These are phyloP conservation scores for Drosophila bocqueti DNA, from an alignment of 1,140 invertebrate genomes.

Conservation along the genomic window DNA sequence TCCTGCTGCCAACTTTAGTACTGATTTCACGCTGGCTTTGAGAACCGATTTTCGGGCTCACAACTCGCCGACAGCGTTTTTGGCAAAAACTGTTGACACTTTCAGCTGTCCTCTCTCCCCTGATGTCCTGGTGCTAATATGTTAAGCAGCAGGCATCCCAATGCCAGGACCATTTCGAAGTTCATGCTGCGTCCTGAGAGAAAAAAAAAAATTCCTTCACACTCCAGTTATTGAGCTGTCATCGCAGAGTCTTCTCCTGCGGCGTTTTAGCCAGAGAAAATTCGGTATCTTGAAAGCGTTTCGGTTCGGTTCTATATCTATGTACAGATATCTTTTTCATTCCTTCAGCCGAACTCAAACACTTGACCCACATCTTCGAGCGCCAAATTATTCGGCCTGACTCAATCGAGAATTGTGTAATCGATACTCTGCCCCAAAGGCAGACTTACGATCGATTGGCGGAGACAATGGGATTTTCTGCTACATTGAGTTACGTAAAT, in stretches of 20 bases:
- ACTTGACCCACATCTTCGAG: conserved; percentile 69
- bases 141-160: conserved; percentile 69
- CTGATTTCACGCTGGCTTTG: conserved; percentile 53
- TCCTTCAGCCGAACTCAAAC: conserved; percentile 23
- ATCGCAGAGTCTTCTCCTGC: conserved; percentile 34
- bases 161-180: conserved; percentile 32
- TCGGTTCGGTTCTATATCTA: conserved; percentile 5
- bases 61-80: conserved; percentile 39
- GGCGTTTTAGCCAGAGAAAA: conserved; percentile 57
- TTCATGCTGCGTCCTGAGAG: conserved; percentile 46
- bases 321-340: neutral
- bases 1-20: conserved; percentile 55
- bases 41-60: conserved; percentile 29
- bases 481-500: conserved; percentile 64
- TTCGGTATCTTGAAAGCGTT: conserved; percentile 46
- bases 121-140: conserved; percentile 74
- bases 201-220: conserved; percentile 44
- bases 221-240: conserved; percentile 46
- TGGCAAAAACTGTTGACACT: conserved; percentile 66
- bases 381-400: conserved; percentile 22
- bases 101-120: conserved; percentile 63
- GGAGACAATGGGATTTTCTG: conserved; percentile 56
- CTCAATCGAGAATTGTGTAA: conserved; percentile 57
- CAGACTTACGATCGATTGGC: conserved; percentile 38
- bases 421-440: conserved; percentile 57